These are phyloP conservation scores for Serilophus lunatus DNA, from an alignment of 2,113 vertebrate genomes.

Conservation along the genomic window DNA sequence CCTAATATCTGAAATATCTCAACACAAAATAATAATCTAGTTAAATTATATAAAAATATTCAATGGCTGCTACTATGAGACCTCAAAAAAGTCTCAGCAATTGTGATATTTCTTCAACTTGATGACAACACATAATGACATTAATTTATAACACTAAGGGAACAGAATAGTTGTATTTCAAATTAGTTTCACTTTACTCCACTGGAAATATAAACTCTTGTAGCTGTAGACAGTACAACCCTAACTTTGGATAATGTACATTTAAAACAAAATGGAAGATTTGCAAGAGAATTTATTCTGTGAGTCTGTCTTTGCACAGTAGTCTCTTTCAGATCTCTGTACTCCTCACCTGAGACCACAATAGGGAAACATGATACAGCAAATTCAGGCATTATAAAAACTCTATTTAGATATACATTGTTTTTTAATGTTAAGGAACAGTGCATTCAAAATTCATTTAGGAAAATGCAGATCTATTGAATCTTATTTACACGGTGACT, in stretches of 20 bases:
- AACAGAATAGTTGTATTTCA: background rate
- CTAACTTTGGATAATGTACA: background rate
- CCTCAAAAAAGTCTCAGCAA: background rate
- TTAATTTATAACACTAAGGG: background rate
- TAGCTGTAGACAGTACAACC: background rate
- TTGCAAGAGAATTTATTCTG: no score
- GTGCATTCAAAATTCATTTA: background rate
- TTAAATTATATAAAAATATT: background rate
- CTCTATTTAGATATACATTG: background rate
- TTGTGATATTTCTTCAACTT: background rate
- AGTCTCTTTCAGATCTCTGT: background rate
- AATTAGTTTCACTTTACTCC: background rate
- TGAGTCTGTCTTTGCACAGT: background rate
- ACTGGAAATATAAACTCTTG: background rate
- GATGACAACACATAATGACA: background rate
- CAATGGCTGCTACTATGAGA: background rate
- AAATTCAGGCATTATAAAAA: background rate
- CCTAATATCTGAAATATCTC: background rate
- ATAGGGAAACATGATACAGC: background rate
- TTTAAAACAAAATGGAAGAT: no score
- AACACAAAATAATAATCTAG: background rate
- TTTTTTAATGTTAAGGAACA: background rate
- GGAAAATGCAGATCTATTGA: background rate
- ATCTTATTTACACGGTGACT: background rate
- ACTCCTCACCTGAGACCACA: background rate